Percentiles rank a stretch among this genome's conserved stretches.
These are phyloP conservation scores for Stegodyphus dumicola DNA, from an alignment of 1,140 invertebrate genomes.

Conservation along the genomic window DNA sequence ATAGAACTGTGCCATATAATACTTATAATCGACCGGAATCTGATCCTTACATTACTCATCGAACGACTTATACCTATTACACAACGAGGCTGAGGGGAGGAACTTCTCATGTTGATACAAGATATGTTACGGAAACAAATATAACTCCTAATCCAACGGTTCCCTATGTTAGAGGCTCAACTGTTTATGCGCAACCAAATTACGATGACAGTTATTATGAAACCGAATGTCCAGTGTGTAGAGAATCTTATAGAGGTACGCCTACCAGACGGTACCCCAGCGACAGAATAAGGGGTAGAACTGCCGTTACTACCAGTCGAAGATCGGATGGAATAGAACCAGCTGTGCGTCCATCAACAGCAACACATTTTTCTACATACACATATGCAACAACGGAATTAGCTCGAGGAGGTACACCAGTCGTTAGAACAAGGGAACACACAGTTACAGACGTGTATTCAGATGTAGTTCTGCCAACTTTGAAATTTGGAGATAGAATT, in stretches of 20 bases:
- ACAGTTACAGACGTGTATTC: slow-evolving; percentile 71
- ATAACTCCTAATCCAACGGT: slow-evolving; percentile 29
- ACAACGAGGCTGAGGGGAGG: slow-evolving; percentile 43
- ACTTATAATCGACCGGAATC: neutral
- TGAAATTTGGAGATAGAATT: slow-evolving; percentile 52
- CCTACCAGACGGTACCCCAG: slow-evolving; percentile 2
- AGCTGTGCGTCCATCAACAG: slow-evolving; percentile 24
- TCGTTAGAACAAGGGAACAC: slow-evolving; percentile 72
- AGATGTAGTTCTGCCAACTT: slow-evolving; percentile 46
- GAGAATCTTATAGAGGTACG: neutral
- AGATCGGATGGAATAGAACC: neutral
- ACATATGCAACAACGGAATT: slow-evolving; percentile 83
- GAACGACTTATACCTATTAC: slow-evolving; percentile 51
- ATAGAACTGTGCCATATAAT: neutral
- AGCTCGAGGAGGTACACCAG: slow-evolving; percentile 34
- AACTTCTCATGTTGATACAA: slow-evolving; percentile 43
- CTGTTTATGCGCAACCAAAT: slow-evolving; percentile 18
- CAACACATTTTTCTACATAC: slow-evolving; percentile 60
- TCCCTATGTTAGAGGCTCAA: neutral
- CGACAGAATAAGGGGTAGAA: neutral
- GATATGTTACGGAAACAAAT: slow-evolving; percentile 53
- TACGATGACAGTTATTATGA: slow-evolving; percentile 37
- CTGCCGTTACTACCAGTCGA: neutral
- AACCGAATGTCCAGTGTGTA: slow-evolving; percentile 38
- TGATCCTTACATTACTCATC: slow-evolving; percentile 45